Evolutionary conservation across 2,113 vertebrate species (phyloP).

Genomic region (Mohoua ochrocephala): DNA sequence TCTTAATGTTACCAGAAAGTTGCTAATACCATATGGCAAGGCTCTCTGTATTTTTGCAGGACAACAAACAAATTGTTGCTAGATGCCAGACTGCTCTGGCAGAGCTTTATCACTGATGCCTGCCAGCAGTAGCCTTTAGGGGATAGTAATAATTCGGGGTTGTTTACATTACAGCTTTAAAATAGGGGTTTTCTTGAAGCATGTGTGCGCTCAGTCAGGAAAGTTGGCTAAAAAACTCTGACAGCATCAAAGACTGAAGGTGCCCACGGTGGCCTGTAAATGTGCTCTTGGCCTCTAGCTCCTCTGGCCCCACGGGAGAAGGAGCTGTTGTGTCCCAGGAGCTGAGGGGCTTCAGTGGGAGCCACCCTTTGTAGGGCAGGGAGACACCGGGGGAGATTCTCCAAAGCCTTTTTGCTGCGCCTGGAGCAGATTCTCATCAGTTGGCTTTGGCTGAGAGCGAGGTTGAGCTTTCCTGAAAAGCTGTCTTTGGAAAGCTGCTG

Average conservation of each 20-base stretch:
- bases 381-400: background rate
- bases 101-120: slow-evolving; percentile 44
- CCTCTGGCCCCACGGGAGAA: background rate
- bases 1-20: slow-evolving; percentile 63
- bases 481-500: background rate
- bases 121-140: slow-evolving; percentile 63
- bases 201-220: slow-evolving; percentile 14
- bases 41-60: slow-evolving; percentile 58
- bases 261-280: background rate
- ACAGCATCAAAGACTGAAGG: background rate
- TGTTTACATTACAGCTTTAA: slow-evolving; percentile 58
- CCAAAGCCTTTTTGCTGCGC: background rate
- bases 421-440: background rate
- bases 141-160: slow-evolving; percentile 43
- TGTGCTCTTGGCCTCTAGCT: background rate
- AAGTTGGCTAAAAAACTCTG: background rate
- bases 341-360: background rate
- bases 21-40: slow-evolving; percentile 64
- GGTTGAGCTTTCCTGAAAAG: background rate
- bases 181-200: slow-evolving; percentile 34
- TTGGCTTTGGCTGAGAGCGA: background rate
- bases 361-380: background rate
- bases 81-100: slow-evolving; percentile 62
- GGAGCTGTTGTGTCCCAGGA: background rate
- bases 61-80: slow-evolving; percentile 66